Base-by-base conservation (phyloP, 2,797 vertebrate genomes). In the Mormyrops boulengeri region DNA sequence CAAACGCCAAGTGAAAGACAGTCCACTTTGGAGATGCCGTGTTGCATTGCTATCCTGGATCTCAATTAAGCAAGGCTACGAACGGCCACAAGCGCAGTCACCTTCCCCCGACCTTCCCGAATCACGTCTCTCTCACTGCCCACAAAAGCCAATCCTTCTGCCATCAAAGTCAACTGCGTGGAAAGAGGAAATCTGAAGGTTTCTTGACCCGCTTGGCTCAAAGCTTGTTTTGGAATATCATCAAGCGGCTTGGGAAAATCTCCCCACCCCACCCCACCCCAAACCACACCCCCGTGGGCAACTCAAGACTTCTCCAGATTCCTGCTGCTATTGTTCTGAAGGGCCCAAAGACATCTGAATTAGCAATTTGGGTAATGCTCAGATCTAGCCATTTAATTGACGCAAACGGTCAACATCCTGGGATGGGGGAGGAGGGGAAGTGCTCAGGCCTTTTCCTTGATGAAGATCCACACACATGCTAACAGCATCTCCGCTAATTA, bases 301-400 rank as follows among this genome's bases (percentile, higher is more conserved):
- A 86, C 90, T 91, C 90, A 55, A 91, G 57, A 47, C 84, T 88
- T 92, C 91, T 90, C 93, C 82, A 85, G 93, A 93, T 90, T 66
- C 87, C 90, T 90, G 50, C 89, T 80, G 30, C 69, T 89, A 87
- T 91, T 92, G 91, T 92, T 93, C 92, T 92, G 89, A 90, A 94
- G 94, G 92, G 92, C 91, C 90, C 91, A 69, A 85, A 92, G 92
- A 94, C 94, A 94, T 95, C 94, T 94, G 95, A 95, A 91, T 94
- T 93, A 94, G 92, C 91, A 44, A 94, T 95, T 92, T 94, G 92
- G 91, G 91, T 87, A 91, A 17, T 82, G 80, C 60, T 77, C n/a
- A 89, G 91, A 93, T 89, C 90, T 89, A 60, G 88, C 89, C 89
- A 14, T 88, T 94, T 93, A 86, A 55, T 30, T 92, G 90, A 90